Evolutionary conservation across 2,888 invertebrate species (phyloP).

Genomic region (Epirrhoe alternata): DNA sequence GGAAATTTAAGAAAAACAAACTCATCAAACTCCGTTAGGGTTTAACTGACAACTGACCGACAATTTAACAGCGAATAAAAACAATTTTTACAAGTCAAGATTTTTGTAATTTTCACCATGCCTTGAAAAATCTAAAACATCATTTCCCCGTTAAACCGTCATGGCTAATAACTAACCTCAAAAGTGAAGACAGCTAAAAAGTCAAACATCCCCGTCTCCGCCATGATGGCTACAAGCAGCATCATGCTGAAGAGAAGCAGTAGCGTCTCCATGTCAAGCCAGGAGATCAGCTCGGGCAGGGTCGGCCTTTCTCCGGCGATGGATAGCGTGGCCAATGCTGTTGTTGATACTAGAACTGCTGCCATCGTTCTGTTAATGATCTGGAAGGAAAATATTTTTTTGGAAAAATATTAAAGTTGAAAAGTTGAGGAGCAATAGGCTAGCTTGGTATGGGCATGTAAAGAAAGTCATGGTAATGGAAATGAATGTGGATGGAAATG

Average conservation of each 20-base stretch:
- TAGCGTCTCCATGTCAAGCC: conserved; percentile 93
- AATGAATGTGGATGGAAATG: too few relatives aligned
- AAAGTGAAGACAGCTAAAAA: conserved; percentile 92
- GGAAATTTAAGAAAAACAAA: too few relatives aligned
- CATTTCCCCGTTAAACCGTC: neutral
- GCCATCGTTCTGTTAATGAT: conserved; percentile 93
- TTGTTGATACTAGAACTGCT: conserved; percentile 91
- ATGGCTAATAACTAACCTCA: conserved; percentile 77
- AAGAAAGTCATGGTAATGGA: too few relatives aligned
- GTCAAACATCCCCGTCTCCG: conserved; percentile 95
- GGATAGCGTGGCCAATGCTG: conserved; percentile 90
- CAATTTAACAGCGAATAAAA: too few relatives aligned
- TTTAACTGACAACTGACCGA: too few relatives aligned
- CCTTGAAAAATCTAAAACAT: too few relatives aligned
- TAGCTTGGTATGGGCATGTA: too few relatives aligned
- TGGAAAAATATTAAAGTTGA: neutral
- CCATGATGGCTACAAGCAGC: conserved; percentile 93
- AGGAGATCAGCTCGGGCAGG: conserved; percentile 90
- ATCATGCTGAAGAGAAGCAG: conserved; percentile 95
- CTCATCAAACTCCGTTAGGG: too few relatives aligned
- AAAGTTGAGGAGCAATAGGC: too few relatives aligned
- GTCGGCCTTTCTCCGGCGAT: conserved; percentile 90
- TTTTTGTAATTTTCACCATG: too few relatives aligned
- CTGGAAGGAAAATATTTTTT: conserved; percentile 68
- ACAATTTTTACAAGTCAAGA: too few relatives aligned